These are phyloP conservation scores for Argya squamiceps DNA, from an alignment of 2,797 vertebrate species.

Conservation along the genomic window DNA sequence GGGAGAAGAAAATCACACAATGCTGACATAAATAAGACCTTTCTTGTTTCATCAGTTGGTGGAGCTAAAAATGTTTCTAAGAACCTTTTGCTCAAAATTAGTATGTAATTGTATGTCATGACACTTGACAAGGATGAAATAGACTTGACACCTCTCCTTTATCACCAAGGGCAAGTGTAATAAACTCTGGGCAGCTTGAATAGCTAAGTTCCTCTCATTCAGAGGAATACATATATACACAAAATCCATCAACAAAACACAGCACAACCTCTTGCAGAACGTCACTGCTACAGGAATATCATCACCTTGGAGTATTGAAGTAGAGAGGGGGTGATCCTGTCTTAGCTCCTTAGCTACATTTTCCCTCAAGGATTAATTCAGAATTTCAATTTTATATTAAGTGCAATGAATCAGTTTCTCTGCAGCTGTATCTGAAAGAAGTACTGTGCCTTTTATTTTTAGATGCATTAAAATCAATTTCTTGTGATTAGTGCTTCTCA, in stretches of 20 bases:
- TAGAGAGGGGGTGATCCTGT: not conserved
- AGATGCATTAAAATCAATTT: constrained; percentile 41
- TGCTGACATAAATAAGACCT: not conserved
- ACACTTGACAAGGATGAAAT: not conserved
- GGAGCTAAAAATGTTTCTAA: not conserved
- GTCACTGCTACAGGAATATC: not conserved
- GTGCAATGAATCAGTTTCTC: constrained; percentile 19
- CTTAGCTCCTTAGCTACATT: not conserved
- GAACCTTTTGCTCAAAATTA: not conserved
- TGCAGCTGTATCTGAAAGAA: not conserved
- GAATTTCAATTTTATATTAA: constrained; percentile 5
- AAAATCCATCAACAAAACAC: not conserved
- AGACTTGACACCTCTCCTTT: not conserved
- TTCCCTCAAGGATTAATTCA: not conserved
- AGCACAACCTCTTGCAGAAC: not conserved
- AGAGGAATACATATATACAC: not conserved
- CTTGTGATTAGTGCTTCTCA: constrained; percentile 23
- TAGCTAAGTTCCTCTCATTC: not conserved
- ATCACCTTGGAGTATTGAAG: not conserved
- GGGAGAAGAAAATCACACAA: not conserved
- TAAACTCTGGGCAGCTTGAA: not conserved
- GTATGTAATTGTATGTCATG: not conserved
- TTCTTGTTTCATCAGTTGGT: not conserved
- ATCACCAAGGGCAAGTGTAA: not conserved
- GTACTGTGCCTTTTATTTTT: constrained; percentile 22